phyloP scores from a whole-genome alignment of 1,140 invertebrate species.

The Periplaneta americana region DNA sequence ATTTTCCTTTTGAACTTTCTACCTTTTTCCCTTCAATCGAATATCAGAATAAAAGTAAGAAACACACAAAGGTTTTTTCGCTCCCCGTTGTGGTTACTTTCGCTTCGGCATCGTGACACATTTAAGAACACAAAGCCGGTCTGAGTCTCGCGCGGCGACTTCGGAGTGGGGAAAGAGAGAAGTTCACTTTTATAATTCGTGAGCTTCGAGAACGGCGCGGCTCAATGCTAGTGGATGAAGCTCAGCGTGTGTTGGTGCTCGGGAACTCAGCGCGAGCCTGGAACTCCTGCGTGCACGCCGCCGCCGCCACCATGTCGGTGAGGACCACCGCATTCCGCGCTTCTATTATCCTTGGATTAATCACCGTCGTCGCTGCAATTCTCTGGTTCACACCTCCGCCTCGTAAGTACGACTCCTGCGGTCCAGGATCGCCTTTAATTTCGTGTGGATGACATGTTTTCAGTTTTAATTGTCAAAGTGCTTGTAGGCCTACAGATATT shows the following conservation, averaged over 20 bases:
- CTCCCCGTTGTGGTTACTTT: background rate
- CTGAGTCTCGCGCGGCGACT: background rate
- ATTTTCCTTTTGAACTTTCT: background rate
- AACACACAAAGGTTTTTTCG: background rate
- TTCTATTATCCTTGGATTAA: conserved; percentile 21
- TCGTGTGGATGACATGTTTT: too few relatives aligned
- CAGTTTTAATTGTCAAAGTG: too few relatives aligned
- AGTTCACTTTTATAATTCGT: background rate
- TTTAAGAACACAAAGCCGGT: background rate
- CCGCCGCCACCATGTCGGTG: background rate
- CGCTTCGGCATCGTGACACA: background rate
- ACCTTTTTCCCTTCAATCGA: background rate
- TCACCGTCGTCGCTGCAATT: conserved; percentile 23
- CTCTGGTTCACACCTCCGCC: conserved; percentile 28
- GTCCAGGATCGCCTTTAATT: background rate
- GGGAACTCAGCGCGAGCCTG: background rate
- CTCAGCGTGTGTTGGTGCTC: background rate
- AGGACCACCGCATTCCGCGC: conserved; percentile 17
- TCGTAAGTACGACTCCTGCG: conserved; percentile 19
- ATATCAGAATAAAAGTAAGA: too few relatives aligned
- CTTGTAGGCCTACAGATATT: too few relatives aligned
- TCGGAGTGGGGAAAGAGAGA: background rate
- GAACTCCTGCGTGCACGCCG: background rate
- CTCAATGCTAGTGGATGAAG: background rate
- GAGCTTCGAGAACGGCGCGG: background rate